phyloP scores from a whole-genome alignment of 2,888 invertebrate genomes.

The Anthophora plumipes region DNA sequence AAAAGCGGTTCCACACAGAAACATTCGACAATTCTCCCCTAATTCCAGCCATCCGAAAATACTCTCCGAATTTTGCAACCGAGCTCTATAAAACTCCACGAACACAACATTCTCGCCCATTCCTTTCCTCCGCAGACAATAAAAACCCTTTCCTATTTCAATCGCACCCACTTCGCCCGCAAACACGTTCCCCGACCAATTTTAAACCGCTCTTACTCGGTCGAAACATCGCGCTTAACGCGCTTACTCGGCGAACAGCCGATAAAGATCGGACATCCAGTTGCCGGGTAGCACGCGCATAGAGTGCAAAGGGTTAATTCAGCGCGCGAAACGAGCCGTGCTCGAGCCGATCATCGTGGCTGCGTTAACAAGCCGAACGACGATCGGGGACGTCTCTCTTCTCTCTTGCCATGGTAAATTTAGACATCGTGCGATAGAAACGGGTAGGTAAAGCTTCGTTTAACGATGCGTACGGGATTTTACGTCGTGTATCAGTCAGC shows the following conservation, averaged over 20 bases:
- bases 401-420: constrained; percentile 63
- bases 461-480: constrained; percentile 75
- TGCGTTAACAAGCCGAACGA: constrained; percentile 45
- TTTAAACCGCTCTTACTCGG: background rate
- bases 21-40: too few species aligned
- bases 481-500: constrained; percentile 73
- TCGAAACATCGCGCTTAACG: constrained; percentile 5
- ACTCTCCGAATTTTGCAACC: too few species aligned
- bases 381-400: constrained; percentile 39
- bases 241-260: constrained; percentile 11
- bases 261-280: constrained; percentile 53
- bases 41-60: too few species aligned
- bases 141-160: background rate
- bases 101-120: too few species aligned
- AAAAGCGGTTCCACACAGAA: too few species aligned
- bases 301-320: constrained; percentile 46
- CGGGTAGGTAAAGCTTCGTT: constrained; percentile 69
- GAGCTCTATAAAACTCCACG: too few species aligned
- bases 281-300: background rate
- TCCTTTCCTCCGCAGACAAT: too few species aligned
- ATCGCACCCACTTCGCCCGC: background rate
- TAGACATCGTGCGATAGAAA: constrained; percentile 67
- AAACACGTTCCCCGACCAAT: too few species aligned
- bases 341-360: constrained; percentile 17
- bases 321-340: constrained; percentile 36